Evolutionary conservation across 2,888 invertebrate species (phyloP).

Genomic region (Drosophila limbata): DNA sequence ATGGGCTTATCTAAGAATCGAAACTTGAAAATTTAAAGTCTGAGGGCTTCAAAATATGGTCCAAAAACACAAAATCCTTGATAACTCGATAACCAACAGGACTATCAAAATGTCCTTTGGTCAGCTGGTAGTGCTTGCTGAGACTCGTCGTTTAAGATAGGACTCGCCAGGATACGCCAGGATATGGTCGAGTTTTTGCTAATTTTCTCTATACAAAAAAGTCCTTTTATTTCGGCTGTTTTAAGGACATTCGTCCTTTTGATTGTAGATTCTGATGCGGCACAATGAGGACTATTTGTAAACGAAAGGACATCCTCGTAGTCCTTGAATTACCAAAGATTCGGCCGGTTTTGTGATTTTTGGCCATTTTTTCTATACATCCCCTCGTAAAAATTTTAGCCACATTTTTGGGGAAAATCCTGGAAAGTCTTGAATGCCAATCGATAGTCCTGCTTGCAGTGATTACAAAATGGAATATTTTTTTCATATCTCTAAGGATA

Average conservation of each 20-base stretch:
- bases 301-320: background rate
- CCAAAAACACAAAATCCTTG: background rate
- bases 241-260: slow-evolving; percentile 1
- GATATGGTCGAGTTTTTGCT: background rate
- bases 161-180: slow-evolving; percentile 1
- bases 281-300: background rate
- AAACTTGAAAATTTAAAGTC: background rate
- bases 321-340: background rate
- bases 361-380: background rate
- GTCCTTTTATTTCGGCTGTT: background rate
- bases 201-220: background rate
- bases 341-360: background rate
- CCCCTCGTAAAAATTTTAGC: background rate
- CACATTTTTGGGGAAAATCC: background rate
- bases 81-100: background rate
- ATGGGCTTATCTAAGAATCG: background rate
- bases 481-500: background rate
- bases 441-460: slow-evolving; percentile 1
- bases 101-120: slow-evolving; percentile 7
- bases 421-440: background rate
- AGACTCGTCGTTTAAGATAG: background rate
- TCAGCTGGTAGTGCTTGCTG: background rate
- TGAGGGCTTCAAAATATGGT: no score
- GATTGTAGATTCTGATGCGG: no score
- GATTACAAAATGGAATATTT: background rate